Conservation (phyloP, 2,888 invertebrate species). For the Apotomis capreana region DNA sequence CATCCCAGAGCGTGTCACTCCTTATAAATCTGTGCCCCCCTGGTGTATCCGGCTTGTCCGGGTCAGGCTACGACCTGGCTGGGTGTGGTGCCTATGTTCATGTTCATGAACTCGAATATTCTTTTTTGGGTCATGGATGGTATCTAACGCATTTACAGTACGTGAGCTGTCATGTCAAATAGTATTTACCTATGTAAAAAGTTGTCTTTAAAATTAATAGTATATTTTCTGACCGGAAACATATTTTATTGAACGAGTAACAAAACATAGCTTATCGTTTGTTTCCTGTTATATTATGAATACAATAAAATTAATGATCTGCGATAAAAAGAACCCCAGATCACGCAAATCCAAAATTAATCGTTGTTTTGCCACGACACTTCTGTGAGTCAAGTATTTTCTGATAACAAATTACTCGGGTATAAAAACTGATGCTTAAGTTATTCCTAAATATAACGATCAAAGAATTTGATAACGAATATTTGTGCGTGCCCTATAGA, state of each 20-base stretch:
- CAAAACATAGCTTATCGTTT: background rate
- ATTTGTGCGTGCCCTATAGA: constrained; percentile 19
- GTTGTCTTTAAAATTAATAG: too few relatives aligned
- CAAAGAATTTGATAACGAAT: constrained; percentile 12
- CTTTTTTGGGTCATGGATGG: too few relatives aligned
- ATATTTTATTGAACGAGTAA: background rate
- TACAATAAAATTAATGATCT: constrained; percentile 25
- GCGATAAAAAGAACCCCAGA: constrained; percentile 15
- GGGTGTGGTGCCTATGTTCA: too few relatives aligned
- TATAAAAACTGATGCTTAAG: constrained; percentile 11
- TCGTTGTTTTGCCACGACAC: constrained; percentile 4
- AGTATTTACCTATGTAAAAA: too few relatives aligned
- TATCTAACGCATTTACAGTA: too few relatives aligned
- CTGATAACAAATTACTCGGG: constrained; percentile 15
- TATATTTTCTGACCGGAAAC: too few relatives aligned
- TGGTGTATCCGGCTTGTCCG: too few relatives aligned
- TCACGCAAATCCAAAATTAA: constrained; percentile 30
- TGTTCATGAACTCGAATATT: too few relatives aligned
- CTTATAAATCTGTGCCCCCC: too few relatives aligned
- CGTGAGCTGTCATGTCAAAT: too few relatives aligned
- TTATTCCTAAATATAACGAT: constrained; percentile 20
- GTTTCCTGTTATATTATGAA: constrained; percentile 3
- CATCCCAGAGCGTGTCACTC: too few relatives aligned
- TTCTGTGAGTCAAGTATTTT: constrained; percentile 18
- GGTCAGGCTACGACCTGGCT: too few relatives aligned